These are phyloP conservation scores for Scolopax rusticola DNA, from an alignment of 2,797 vertebrate genomes.

Conservation along the genomic window DNA sequence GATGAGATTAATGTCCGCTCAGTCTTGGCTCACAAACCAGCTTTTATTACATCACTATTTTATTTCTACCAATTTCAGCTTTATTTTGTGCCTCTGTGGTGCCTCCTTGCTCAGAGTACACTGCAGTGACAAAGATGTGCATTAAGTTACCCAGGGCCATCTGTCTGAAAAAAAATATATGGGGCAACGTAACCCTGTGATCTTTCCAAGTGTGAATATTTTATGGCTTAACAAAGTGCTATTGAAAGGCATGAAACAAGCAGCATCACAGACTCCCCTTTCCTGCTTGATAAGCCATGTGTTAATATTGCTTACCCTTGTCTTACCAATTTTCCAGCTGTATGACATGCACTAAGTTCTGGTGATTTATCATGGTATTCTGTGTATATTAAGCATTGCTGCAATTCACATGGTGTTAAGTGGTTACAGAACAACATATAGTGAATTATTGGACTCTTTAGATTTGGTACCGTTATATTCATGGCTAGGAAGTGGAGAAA, in stretches of 20 bases:
- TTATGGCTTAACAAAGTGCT: slow-evolving; percentile 34
- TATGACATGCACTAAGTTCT: slow-evolving; percentile 19
- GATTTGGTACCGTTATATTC: neutral
- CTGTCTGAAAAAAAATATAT: neutral
- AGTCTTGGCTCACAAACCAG: neutral
- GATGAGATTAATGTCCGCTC: neutral
- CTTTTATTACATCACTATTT: neutral
- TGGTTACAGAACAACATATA: slow-evolving; percentile 16
- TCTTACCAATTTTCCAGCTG: slow-evolving; percentile 42
- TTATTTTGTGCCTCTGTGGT: neutral
- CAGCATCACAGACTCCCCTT: neutral
- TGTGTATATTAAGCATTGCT: slow-evolving; percentile 16
- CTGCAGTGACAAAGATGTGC: neutral
- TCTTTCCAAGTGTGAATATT: slow-evolving; percentile 51
- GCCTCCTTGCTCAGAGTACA: neutral
- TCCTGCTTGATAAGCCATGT: slow-evolving; percentile 31
- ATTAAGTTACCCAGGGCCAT: neutral
- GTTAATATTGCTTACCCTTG: slow-evolving; percentile 21
- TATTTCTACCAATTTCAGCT: neutral
- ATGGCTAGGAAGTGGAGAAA: slow-evolving; percentile 5
- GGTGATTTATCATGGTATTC: slow-evolving; percentile 35
- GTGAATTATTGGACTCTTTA: slow-evolving; percentile 10
- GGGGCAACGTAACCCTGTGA: neutral
- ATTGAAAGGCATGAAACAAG: slow-evolving; percentile 20
- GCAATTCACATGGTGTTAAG: slow-evolving; percentile 35